Conservation (phyloP, 2,888 invertebrate genomes). For the Lasioglossum lativentre region DNA sequence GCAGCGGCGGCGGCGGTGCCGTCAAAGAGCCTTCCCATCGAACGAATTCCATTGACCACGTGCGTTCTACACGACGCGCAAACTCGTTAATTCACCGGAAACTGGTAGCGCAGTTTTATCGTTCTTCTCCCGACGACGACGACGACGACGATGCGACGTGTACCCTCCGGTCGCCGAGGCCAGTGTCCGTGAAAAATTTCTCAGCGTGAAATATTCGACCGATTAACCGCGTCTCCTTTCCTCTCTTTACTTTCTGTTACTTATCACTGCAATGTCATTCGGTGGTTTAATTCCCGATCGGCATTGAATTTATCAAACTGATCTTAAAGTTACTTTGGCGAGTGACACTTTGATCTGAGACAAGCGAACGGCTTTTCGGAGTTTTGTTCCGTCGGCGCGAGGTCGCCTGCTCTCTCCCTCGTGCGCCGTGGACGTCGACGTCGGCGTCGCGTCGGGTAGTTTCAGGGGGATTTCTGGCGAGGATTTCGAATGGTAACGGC, state of each 20-base stretch:
- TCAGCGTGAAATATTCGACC: neutral
- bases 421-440: no score
- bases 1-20: no score
- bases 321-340: neutral
- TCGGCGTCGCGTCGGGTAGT: neutral
- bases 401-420: neutral
- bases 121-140: neutral
- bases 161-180: neutral
- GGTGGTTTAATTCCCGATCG: neutral
- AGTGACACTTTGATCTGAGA: neutral
- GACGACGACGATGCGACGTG: neutral
- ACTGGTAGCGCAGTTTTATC: neutral
- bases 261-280: neutral
- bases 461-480: neutral
- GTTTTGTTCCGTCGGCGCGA: neutral
- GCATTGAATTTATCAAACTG: neutral
- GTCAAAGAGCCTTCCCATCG: slow-evolving; percentile 1
- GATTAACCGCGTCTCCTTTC: neutral
- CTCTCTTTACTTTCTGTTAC: neutral
- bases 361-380: neutral
- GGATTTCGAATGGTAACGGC: neutral
- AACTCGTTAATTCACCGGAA: slow-evolving; percentile 23
- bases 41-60: slow-evolving; percentile 30
- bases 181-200: neutral
- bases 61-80: slow-evolving; percentile 18